Percentiles rank a stretch among this genome's conserved stretches.
Conservation (phyloP, 2,797 vertebrate species). For the Sebastes flavidus region DNA sequence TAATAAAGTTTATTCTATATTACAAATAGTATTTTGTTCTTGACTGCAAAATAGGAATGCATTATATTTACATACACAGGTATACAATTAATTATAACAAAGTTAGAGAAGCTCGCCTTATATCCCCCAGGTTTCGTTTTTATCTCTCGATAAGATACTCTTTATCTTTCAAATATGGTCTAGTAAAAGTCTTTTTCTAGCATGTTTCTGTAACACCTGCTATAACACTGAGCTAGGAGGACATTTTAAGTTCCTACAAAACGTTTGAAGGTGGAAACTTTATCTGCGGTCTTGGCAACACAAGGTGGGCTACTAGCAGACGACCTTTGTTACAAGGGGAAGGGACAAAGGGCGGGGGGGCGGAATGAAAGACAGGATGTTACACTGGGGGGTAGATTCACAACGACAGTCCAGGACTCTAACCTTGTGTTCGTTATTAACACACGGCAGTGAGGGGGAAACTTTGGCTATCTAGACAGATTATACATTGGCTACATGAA, state of each 20-base stretch:
- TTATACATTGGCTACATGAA: slow-evolving; percentile 28
- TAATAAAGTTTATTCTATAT: slow-evolving; percentile 99
- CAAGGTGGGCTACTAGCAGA: slow-evolving; percentile 44
- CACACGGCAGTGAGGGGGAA: slow-evolving; percentile 23
- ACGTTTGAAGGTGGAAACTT: slow-evolving; percentile 89
- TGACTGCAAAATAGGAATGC: slow-evolving; percentile 99
- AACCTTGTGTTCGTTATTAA: slow-evolving; percentile 25
- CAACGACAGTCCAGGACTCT: slow-evolving; percentile 55
- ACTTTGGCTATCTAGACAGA: slow-evolving; percentile 43
- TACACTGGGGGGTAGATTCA: slow-evolving; percentile 63
- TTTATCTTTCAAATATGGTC: slow-evolving; percentile 87
- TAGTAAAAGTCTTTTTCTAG: slow-evolving; percentile 91
- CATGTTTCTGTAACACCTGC: slow-evolving; percentile 87
- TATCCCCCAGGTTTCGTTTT: slow-evolving; percentile 93
- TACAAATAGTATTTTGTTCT: slow-evolving; percentile 99
- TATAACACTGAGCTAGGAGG: slow-evolving; percentile 94
- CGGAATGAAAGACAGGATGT: slow-evolving; percentile 64
- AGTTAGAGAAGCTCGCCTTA: slow-evolving; percentile 99
- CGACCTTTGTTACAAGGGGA: slow-evolving; percentile 61
- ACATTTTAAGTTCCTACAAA: slow-evolving; percentile 85
- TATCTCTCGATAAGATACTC: slow-evolving; percentile 90
- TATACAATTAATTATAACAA: slow-evolving; percentile 99
- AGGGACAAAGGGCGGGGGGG: slow-evolving; percentile 29
- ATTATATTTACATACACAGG: slow-evolving; percentile 99
- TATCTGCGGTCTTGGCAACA: slow-evolving; percentile 80